Evolutionary conservation across 1,140 invertebrate species (phyloP), one percentile per base, ranked within the genome.

Genomic region (Drosophila fuyamai): DNA sequence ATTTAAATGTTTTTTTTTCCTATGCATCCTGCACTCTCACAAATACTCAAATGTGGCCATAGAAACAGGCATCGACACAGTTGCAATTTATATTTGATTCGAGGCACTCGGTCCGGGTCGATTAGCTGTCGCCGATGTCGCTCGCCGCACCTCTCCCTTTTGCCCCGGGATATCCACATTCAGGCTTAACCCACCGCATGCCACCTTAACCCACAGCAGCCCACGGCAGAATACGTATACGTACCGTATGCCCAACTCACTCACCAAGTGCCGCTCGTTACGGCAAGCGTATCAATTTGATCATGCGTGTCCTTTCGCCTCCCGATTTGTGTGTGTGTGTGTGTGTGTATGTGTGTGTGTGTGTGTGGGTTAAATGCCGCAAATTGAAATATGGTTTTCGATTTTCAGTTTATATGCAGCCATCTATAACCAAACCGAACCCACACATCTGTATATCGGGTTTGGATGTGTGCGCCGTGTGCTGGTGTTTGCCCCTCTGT

Each of bases 331-430:
- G 18, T 44, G 27, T 44, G 50, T 43, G 47, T 48, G 48, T 47
- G 43, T 66, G 41, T 60, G 27, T 38, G 27, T 41, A 23, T 48
- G 38, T 54, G 44, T 73, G 59, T 88, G 83, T 83, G 83, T 51
- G 56, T 79, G 57, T 83, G 84, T 80, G 83, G 79, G 84, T 84
- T 88, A 88, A 88, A 88, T 88, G 83, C 84, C 84, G 79, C 79
- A 88, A 88, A 88, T 88, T 88, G 83, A 88, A 88, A 88, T 88
- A 88, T 88, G 83, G 83, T 88, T 88, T 88, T 88, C 83, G 83
- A 88, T 88, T 88, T 88, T 89, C 84, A 83, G 79, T 88, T 88
- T 89, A 88, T 89, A 89, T 83, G 84, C 83, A 88, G 63, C 85
- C 83, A 88, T 88, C 83, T 83, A 89, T 89, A 88, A 88, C 83